Conservation (phyloP, 2,797 vertebrate species). For the Anolis apletophallus region DNA sequence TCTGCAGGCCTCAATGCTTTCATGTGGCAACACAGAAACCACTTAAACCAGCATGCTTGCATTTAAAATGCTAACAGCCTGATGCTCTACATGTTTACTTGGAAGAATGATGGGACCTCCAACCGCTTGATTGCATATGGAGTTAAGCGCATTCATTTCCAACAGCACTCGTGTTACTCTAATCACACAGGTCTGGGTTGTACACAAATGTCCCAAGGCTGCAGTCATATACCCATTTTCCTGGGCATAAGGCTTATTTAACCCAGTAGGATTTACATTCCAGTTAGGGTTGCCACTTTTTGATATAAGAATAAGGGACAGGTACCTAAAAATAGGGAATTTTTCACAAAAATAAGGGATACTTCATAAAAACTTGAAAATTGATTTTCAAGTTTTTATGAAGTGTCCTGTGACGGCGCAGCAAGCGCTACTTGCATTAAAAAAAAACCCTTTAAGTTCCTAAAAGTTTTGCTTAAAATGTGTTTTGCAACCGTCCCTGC, state of each 20-base stretch:
- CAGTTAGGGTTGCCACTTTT: too few relatives aligned
- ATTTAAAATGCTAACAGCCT: background rate
- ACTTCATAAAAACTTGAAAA: too few relatives aligned
- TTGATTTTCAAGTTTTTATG: too few relatives aligned
- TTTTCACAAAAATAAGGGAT: too few relatives aligned
- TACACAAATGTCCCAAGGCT: background rate
- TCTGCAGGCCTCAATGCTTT: background rate
- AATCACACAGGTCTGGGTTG: background rate
- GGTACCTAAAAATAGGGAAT: too few relatives aligned
- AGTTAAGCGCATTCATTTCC: background rate
- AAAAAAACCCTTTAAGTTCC: too few relatives aligned
- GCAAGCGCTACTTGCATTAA: too few relatives aligned
- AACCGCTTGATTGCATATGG: background rate
- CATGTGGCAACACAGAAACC: background rate
- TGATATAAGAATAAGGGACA: too few relatives aligned
- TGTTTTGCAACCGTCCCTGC: too few relatives aligned
- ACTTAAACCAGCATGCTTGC: background rate
- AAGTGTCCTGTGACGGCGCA: too few relatives aligned
- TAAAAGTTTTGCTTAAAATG: too few relatives aligned
- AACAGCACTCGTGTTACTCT: background rate
- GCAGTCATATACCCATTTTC: background rate
- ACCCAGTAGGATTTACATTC: background rate
- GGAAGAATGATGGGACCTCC: background rate
- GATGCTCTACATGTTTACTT: background rate
- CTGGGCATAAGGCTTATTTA: background rate